Base-by-base conservation (phyloP, 2,888 invertebrate genomes). In the Dusona sp. region DNA sequence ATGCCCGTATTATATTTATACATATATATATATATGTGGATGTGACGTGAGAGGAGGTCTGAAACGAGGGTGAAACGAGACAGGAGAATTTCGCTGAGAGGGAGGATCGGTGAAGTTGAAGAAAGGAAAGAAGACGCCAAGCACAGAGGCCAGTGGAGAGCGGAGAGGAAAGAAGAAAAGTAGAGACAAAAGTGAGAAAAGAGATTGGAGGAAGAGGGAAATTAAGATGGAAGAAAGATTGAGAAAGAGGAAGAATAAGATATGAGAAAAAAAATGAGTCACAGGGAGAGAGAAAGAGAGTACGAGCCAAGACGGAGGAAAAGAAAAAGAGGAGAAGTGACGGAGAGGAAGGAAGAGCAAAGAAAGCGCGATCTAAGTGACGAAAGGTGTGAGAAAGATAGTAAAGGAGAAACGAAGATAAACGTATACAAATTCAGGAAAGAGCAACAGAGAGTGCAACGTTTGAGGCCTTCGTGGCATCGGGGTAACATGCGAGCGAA, bases 371-470 rank as follows among this genome's bases (percentile, higher is more conserved):
- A 79, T 25, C 45, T 22, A 25, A 42, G 11, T 38, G 45, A 74
- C 22, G 57, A 79, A 70, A 72, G 9, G 64, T 51, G 25, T 25
- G 70, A 70, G 54, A 79, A 72, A 79, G 73, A 64, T 84, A 74
- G 88, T 74, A 87, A 88, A 90, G 84, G 88, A 90, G 88, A 90
- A 92, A 89, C 90, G 90, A 75, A 88, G 83, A 86, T 38, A 80
- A 16, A 29, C 45, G 48, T 36, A 36, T 29, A 54, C 42, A 33
- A 48, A 67, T 57, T 54, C 70, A 42, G 16, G 82, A 83, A 83
- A 90, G 93, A 93, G 93, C 92, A 93, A 93, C 93, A 93, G 93
- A 94, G 94, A 94, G 93, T 93, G 93, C 93, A 92, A 92, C 92
- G 92, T 92, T 92, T 89, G 91, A 91, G 92, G 92, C 92, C 90